Conservation (phyloP, 2,797 vertebrate species). For the Percopsis omiscomaycus region DNA sequence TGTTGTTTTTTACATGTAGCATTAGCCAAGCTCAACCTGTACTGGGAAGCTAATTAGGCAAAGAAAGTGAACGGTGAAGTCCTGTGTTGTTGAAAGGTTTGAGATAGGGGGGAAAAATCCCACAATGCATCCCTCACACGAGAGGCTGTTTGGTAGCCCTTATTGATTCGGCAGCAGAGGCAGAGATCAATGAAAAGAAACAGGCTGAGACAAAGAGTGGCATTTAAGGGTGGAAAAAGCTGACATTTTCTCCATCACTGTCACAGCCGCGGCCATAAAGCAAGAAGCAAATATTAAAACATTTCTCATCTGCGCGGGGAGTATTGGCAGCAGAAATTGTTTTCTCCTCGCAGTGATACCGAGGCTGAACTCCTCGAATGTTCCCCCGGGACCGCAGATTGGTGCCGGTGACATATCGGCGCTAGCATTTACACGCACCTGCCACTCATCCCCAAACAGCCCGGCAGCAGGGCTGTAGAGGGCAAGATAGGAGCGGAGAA, state of each 20-base stretch:
- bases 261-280: constrained; percentile 91
- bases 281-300: constrained; percentile 98
- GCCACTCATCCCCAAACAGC: constrained; percentile 73
- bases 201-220: constrained; percentile 92
- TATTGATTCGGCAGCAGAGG: constrained; percentile 89
- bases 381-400: constrained; percentile 90
- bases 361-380: constrained; percentile 90
- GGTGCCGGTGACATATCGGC: constrained; percentile 87
- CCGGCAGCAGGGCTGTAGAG: constrained; percentile 72
- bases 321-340: constrained; percentile 99
- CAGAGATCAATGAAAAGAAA: constrained; percentile 96
- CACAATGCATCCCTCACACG: constrained; percentile 89
- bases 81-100: constrained; percentile 58
- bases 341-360: constrained; percentile 95
- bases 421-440: constrained; percentile 76
- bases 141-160: constrained; percentile 90
- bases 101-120: constrained; percentile 58
- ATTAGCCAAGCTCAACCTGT: constrained; percentile 40
- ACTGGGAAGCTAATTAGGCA: constrained; percentile 72
- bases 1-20: constrained; percentile 42
- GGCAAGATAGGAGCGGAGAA: constrained; percentile 71
- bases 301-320: constrained; percentile 92
- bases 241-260: constrained; percentile 99
- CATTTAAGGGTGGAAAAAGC: constrained; percentile 93
- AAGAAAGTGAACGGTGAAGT: constrained; percentile 69